Conservation (phyloP, 2,113 vertebrate genomes). For the Marcusenius ussheri region DNA sequence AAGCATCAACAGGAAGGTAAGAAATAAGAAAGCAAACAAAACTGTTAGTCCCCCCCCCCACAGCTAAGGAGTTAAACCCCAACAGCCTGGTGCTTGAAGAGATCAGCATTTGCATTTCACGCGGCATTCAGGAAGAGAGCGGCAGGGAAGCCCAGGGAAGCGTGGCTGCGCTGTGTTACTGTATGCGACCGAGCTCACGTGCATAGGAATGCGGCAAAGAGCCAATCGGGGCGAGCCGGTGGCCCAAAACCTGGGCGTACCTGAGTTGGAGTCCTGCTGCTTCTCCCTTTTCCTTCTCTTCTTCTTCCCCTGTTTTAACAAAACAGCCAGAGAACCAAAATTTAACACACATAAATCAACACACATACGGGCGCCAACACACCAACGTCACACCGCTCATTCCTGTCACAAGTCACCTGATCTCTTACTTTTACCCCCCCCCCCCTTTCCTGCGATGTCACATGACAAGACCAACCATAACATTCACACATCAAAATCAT, state of each 20-base stretch:
- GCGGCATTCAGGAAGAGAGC: neutral
- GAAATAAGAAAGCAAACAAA: constrained; percentile 26
- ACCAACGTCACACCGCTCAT: neutral
- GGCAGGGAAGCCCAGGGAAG: neutral
- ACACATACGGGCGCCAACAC: constrained; percentile 4
- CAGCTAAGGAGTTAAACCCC: constrained; percentile 13
- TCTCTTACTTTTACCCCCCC: neutral
- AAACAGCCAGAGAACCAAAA: neutral
- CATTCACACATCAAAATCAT: neutral
- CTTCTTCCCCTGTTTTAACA: constrained; percentile 82
- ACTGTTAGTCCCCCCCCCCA: neutral
- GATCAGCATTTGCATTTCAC: neutral
- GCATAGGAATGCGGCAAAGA: neutral
- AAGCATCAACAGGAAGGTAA: constrained; percentile 53
- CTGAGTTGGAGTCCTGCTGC: constrained; percentile 88
- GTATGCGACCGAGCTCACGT: neutral
- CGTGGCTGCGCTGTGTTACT: accelerated
- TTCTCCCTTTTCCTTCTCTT: constrained; percentile 95
- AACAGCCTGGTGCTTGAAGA: constrained; percentile 15
- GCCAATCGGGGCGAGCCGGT: neutral
- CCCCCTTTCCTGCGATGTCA: neutral
- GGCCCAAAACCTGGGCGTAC: constrained; percentile 50
- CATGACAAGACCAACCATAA: neutral
- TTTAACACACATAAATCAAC: neutral
- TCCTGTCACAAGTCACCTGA: neutral